Evolutionary conservation across 2,797 vertebrate species (phyloP), one percentile per base, ranked within the genome.

Genomic region (Pelochelys cantorii): DNA sequence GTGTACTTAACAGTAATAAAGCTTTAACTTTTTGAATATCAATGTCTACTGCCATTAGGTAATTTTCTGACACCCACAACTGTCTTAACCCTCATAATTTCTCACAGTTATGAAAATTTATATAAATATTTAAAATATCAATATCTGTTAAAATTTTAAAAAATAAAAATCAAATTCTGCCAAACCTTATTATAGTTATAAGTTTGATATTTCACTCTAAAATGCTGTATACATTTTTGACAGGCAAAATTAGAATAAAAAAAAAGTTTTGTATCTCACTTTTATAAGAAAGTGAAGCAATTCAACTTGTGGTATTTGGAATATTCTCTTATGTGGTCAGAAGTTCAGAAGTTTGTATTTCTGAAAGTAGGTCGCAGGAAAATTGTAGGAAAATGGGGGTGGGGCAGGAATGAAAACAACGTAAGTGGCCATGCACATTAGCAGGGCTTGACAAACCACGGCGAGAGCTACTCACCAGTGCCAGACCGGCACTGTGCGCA

Each of bases 341-440:
- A 90, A 92, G 90, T 96, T 95, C 88, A 93, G 55, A 90, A 92
- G 90, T 96, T 95, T 87, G 92, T 84, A 84, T 88, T 75, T 78
- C 79, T 84, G 48, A 91, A 96, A 86, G 22, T 20, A 91, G 89
- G 94, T 95, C 90, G 77, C 60, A 95, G 96, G 95, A 97, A 96
- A 96, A 95, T 89, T 93, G 92, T 94, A 94, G 94, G 95, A 96
- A 96, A 95, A 90, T 88, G 95, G 84, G 87, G 57, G 94, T 95
- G 85, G 94, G 96, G 90, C 95, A 96, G 93, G 82, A 87, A 91
- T n/a, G 18, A 37, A 54, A 83, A 34, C 14, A 56, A 17, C 81
- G 89, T 85, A 95, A 94, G 91, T 11, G 56, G 86, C 85, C 31
- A 95, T 22, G 82, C 42, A 88, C 95, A 95, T 9, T 84, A 86